These are phyloP conservation scores for Taenioides sp. DNA, from an alignment of 2,797 vertebrate genomes.

Conservation along the genomic window DNA sequence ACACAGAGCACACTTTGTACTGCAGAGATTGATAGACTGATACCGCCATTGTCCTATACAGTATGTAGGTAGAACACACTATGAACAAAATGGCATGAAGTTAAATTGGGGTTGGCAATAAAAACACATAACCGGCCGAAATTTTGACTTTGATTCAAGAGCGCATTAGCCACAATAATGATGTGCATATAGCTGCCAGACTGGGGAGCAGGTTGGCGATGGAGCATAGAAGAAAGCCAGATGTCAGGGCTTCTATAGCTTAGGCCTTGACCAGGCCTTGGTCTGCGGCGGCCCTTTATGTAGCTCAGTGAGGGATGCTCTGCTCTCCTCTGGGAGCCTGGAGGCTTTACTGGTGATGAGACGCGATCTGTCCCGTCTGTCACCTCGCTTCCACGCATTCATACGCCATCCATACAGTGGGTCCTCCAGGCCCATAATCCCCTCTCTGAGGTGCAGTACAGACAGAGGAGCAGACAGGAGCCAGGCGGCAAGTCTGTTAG, in stretches of 20 bases:
- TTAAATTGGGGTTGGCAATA: constrained; percentile 70
- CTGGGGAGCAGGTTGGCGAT: constrained; percentile 78
- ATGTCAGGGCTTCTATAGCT: constrained; percentile 83
- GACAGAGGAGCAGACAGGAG: constrained; percentile 71
- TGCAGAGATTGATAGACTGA: constrained; percentile 57
- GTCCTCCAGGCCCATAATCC: constrained; percentile 81
- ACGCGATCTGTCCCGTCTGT: constrained; percentile 84
- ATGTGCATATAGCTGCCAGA: constrained; percentile 78
- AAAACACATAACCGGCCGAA: constrained; percentile 63
- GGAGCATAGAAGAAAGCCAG: constrained; percentile 78
- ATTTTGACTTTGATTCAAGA: constrained; percentile 78
- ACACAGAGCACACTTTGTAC: constrained; percentile 71
- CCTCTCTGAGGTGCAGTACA: constrained; percentile 75
- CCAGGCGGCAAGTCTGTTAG: constrained; percentile 69
- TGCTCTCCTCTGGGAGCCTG: constrained; percentile 75
- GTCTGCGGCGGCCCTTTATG: constrained; percentile 78
- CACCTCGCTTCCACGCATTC: constrained; percentile 79
- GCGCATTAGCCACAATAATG: constrained; percentile 80
- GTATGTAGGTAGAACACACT: constrained; percentile 36
- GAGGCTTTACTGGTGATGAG: constrained; percentile 84
- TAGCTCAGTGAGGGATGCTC: constrained; percentile 73
- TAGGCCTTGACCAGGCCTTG: constrained; percentile 82
- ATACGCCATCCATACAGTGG: constrained; percentile 78
- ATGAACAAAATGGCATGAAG: constrained; percentile 50
- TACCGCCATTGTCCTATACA: constrained; percentile 42